A percentile compares a stretch with the other conserved stretches of the same genome.
phyloP scores from a whole-genome alignment of 2,888 invertebrate genomes.

The Lobophora halterata region DNA sequence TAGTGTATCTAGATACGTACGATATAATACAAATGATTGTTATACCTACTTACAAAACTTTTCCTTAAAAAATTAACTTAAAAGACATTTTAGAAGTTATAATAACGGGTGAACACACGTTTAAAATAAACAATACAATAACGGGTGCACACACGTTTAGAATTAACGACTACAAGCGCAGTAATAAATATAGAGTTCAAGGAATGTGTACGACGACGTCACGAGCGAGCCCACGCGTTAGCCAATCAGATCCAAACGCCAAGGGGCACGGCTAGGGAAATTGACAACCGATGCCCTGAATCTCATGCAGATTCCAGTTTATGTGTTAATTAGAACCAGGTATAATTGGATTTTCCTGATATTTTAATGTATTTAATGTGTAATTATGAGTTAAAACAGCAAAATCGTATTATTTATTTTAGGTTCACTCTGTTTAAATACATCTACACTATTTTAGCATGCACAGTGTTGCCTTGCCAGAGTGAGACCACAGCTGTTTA shows the following conservation, averaged over 20 bases:
- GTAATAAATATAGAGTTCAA: constrained; percentile 65
- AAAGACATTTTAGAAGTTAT: too few relatives aligned
- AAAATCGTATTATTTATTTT: constrained; percentile 1
- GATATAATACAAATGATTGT: too few relatives aligned
- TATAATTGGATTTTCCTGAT: too few relatives aligned
- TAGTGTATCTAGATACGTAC: too few relatives aligned
- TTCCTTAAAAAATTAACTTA: too few relatives aligned
- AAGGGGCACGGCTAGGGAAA: constrained; percentile 82
- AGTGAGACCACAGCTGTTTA: constrained; percentile 63
- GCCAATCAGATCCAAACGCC: constrained; percentile 76
- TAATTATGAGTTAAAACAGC: too few relatives aligned
- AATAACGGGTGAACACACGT: too few relatives aligned
- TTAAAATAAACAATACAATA: too few relatives aligned
- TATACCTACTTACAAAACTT: too few relatives aligned
- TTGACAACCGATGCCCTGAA: constrained; percentile 29
- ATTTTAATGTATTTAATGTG: too few relatives aligned
- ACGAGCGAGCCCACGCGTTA: constrained; percentile 75
- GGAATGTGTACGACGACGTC: constrained; percentile 75
- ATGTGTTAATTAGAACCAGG: too few relatives aligned
- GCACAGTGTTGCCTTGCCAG: constrained; percentile 33
- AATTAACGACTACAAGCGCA: constrained; percentile 44
- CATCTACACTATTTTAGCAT: constrained; percentile 39
- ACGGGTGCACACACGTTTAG: constrained; percentile 21
- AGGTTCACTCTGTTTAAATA: constrained; percentile 15
- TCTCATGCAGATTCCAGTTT: neutral